A percentile compares a stretch with the other conserved stretches of the same genome.
Conservation (phyloP, 2,888 invertebrate species). For the Macaria liturata region DNA sequence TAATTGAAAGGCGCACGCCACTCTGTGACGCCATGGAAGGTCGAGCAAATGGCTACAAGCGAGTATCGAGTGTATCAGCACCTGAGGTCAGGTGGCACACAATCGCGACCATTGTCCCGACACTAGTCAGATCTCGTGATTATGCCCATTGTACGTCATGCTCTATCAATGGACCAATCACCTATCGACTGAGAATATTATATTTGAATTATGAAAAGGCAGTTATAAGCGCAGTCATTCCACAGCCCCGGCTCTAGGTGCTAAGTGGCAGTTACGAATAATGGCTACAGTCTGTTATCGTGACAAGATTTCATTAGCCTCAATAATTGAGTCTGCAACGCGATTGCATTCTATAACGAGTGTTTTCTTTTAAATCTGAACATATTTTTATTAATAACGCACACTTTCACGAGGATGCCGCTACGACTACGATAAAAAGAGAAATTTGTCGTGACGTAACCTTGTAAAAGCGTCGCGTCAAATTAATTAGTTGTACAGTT, state of each 20-base stretch:
- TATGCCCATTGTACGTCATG: conserved; percentile 31
- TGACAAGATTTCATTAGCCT: conserved; percentile 56
- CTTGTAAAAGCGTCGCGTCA: conserved; percentile 37
- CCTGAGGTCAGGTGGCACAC: conserved; percentile 31
- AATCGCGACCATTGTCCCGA: conserved; percentile 29
- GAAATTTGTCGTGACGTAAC: conserved; percentile 41
- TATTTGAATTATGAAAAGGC: conserved; percentile 27
- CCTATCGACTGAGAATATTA: conserved; percentile 33
- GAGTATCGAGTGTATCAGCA: conserved; percentile 18
- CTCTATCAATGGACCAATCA: conserved; percentile 37
- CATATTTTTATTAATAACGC: conserved; percentile 35
- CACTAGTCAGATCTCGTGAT: conserved; percentile 28
- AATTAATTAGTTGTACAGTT: conserved; percentile 17
- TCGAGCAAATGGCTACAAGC: conserved; percentile 60
- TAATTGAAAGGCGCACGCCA: conserved; percentile 79
- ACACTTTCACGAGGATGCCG: conserved; percentile 45
- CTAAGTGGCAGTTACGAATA: conserved; percentile 40
- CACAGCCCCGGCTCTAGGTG: conserved; percentile 32
- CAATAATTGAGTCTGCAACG: conserved; percentile 43
- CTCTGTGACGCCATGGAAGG: conserved; percentile 60
- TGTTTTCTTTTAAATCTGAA: conserved; percentile 30
- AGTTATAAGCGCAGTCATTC: conserved; percentile 30
- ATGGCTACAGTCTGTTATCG: conserved; percentile 44
- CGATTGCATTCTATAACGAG: conserved; percentile 33
- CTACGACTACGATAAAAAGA: conserved; percentile 37